These are phyloP conservation scores for Clamator glandarius DNA, from an alignment of 2,797 vertebrate genomes.

Conservation along the genomic window DNA sequence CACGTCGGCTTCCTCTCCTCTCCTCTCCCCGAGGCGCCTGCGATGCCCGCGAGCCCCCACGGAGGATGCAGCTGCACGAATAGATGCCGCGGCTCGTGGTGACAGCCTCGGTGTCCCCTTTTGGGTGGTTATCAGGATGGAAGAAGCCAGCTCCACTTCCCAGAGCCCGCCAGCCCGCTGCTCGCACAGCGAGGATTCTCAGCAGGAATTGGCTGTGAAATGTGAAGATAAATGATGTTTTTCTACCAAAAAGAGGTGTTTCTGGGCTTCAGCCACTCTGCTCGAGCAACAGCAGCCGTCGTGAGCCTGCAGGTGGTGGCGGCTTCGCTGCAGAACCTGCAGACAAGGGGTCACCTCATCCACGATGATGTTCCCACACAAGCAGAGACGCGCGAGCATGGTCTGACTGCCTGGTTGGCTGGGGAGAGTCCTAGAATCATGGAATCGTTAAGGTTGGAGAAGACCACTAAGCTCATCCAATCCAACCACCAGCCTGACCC, in stretches of 20 bases:
- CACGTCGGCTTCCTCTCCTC: neutral
- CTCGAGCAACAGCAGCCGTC: neutral
- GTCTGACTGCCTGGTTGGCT: neutral
- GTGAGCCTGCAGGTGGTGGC: neutral
- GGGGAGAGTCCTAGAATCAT: no score
- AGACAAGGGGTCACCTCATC: neutral
- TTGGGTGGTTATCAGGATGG: neutral
- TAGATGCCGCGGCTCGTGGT: neutral
- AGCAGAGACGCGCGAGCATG: rapidly evolving
- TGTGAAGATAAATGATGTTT: neutral
- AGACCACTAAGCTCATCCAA: no score
- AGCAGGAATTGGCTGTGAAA: neutral
- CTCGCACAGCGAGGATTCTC: rapidly evolving
- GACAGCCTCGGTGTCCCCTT: neutral
- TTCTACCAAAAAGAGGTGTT: neutral
- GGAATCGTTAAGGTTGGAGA: no score
- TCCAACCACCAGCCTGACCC: no score
- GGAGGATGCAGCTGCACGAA: neutral
- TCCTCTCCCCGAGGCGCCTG: neutral
- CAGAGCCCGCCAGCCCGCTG: neutral
- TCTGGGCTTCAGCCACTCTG: neutral
- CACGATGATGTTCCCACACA: rapidly evolving
- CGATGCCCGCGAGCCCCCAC: neutral
- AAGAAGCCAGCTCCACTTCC: neutral
- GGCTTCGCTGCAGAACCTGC: neutral